Percentiles rank a stretch among this genome's conserved stretches.
phyloP scores from a whole-genome alignment of 2,797 vertebrate genomes.

The Falco biarmicus region DNA sequence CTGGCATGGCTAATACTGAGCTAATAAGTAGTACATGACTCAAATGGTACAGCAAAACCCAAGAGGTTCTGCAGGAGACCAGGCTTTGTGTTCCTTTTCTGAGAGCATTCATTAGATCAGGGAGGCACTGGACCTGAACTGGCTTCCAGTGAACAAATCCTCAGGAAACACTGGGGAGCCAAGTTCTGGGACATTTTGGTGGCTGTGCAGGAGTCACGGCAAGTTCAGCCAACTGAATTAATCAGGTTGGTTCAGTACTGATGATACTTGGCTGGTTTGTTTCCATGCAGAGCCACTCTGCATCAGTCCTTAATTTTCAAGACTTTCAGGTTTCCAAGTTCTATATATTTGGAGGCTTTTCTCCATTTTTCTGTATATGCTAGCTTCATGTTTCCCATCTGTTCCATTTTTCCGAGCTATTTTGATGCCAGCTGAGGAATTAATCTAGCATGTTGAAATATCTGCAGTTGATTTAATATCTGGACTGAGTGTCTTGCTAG shows the following conservation, averaged over 20 bases:
- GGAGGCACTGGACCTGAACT: constrained; percentile 1
- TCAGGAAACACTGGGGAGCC: not conserved
- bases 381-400: not conserved
- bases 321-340: constrained; percentile 29
- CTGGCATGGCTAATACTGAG: constrained; percentile 46
- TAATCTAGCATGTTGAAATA: constrained; percentile 35
- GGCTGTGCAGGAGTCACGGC: constrained; percentile 21
- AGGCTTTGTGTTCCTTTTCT: not conserved
- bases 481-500: not conserved
- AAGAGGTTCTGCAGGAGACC: constrained; percentile 42
- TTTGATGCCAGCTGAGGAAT: constrained; percentile 45
- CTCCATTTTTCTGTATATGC: constrained; percentile 1
- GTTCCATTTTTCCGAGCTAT: not conserved
- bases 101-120: constrained; percentile 5
- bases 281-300: constrained; percentile 15
- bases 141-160: not conserved
- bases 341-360: not conserved
- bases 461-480: constrained; percentile 55
- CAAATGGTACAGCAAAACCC: constrained; percentile 32
- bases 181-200: constrained; percentile 12
- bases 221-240: constrained; percentile 61
- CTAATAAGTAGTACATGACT: constrained; percentile 44
- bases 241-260: constrained; percentile 25
- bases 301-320: constrained; percentile 43
- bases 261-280: constrained; percentile 11